These are phyloP conservation scores for Calameuta pallipes DNA, from an alignment of 2,888 invertebrate genomes.

Conservation along the genomic window DNA sequence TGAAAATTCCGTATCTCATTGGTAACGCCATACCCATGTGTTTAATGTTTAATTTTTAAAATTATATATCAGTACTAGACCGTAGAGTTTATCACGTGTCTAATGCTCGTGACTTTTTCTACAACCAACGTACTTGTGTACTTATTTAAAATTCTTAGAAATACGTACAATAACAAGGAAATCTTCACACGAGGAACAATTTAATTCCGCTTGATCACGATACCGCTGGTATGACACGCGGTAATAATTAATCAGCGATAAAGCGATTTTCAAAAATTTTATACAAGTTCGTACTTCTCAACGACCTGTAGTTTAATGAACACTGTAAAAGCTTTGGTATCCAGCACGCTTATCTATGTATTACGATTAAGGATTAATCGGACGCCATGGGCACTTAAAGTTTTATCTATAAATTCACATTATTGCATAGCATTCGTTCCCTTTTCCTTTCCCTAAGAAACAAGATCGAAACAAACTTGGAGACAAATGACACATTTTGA, in stretches of 20 bases:
- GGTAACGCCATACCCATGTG: neutral
- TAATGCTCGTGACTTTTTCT: neutral
- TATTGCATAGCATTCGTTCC: slow-evolving; percentile 8
- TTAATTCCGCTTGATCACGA: neutral
- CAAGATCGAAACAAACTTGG: slow-evolving; percentile 16
- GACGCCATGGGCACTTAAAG: slow-evolving; percentile 34
- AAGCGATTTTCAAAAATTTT: no score
- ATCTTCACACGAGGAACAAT: neutral
- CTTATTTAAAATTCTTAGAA: neutral
- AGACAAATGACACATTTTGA: slow-evolving; percentile 5
- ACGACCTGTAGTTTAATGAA: neutral
- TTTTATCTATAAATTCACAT: slow-evolving; percentile 26
- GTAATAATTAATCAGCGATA: neutral
- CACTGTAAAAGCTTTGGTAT: slow-evolving; percentile 20
- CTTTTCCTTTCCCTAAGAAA: slow-evolving; percentile 30
- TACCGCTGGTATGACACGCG: neutral
- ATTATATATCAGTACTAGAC: neutral
- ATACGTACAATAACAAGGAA: neutral
- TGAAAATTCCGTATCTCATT: neutral
- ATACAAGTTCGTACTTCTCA: no score
- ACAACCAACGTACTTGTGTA: neutral
- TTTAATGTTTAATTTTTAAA: neutral
- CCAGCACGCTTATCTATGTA: slow-evolving; percentile 23
- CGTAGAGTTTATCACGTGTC: neutral
- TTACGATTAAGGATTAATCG: slow-evolving; percentile 15